Base-by-base conservation (phyloP, 2,797 vertebrate species). In the Squalus acanthias region DNA sequence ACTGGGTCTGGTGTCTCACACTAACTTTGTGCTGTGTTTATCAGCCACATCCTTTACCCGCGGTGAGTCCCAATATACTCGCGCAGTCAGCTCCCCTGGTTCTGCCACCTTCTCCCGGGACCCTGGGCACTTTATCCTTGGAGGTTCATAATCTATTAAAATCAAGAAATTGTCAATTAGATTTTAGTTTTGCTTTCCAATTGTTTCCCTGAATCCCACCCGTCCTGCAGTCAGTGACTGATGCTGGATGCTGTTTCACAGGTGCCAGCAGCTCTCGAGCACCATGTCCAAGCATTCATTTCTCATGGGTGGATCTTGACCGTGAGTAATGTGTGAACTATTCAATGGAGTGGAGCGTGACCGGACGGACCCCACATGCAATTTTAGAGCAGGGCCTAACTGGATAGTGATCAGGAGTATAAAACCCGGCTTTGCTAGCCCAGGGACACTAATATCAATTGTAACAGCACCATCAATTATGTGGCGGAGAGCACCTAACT, bases 41-140 rank as follows among this genome's bases (percentile, higher is more conserved):
- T 99, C 99, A 0, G 99, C 99, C 0, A 99, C 98, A 96, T 99
- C 99, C 96, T 98, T 98, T 76, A 98, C 98, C 0, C 97, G 96
- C 0, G 99, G 99, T 0, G 98, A 98, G 3, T 99, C 99, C 99
- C 99, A 99, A 96, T 97, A 98, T 95, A 99, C 98, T 0, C 69
- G 97, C 96, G 98, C 98, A 0, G 98, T 99, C 97, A 99, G 98
- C 97, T 99, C 98, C 96, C 98, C 99, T 1, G 99, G 99, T 96
- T 99, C 99, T 0, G 99, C 99, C 5, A 99, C 97, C 97, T 99
- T 99, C 96, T 99, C 97, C 97, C 99, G 98, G 95, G 99, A 99
- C 1, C 97, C 98, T 0, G 99, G 99, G 96, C 99, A 99, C 96
- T 98, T 99, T 97, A 99, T 99, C 97, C 99, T 99, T 96, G 99